These are phyloP conservation scores for Raja brachyura DNA, from an alignment of 2,113 vertebrate genomes.

Conservation along the genomic window DNA sequence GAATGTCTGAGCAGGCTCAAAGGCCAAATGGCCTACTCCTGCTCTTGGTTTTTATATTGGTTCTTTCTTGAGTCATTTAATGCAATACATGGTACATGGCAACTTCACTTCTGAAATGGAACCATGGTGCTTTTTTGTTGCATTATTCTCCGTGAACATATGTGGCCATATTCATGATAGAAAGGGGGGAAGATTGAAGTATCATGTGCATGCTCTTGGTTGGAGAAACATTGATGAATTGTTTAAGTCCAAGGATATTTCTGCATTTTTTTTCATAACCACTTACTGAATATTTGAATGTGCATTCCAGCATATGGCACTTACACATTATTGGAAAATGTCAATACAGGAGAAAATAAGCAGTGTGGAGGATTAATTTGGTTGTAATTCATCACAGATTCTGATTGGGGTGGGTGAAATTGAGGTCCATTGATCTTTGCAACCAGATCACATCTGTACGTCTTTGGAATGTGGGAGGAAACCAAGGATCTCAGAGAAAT, in stretches of 20 bases:
- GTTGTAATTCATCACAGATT: conserved; percentile 1
- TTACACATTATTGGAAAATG: not conserved
- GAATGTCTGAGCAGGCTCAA: too few relatives aligned
- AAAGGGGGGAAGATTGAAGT: not conserved
- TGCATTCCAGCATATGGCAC: not conserved
- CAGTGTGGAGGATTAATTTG: not conserved
- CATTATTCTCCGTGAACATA: not conserved
- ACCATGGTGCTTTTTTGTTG: not conserved
- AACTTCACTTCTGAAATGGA: not conserved
- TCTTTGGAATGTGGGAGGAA: too few relatives aligned
- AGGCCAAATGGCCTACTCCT: too few relatives aligned
- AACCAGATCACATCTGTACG: too few relatives aligned
- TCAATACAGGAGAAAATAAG: not conserved
- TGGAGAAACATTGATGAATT: not conserved
- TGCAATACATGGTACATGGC: not conserved
- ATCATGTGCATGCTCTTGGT: not conserved
- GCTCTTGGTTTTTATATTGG: too few relatives aligned
- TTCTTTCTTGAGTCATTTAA: too few relatives aligned
- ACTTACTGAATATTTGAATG: not conserved
- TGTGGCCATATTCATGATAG: not conserved
- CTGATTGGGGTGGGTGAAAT: not conserved
- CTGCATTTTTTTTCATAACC: not conserved
- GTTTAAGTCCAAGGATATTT: not conserved
- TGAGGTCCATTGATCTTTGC: not conserved
- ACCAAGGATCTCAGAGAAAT: too few relatives aligned